These are phyloP conservation scores for Girardia tigrina DNA, from an alignment of 2,888 invertebrate species.

Conservation along the genomic window DNA sequence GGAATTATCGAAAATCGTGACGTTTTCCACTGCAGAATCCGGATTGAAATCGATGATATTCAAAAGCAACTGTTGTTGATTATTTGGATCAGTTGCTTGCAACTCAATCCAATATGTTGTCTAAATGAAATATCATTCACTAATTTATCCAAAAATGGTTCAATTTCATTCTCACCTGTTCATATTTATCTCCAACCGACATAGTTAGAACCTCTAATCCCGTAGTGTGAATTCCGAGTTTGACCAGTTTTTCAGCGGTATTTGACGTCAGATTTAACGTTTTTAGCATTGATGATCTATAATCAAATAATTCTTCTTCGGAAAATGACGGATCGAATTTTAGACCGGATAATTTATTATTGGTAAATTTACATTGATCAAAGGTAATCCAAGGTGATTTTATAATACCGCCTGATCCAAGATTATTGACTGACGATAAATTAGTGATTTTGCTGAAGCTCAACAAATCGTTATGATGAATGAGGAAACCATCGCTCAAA, in stretches of 20 bases:
- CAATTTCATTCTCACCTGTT: constrained; percentile 38
- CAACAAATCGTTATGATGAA: constrained; percentile 82
- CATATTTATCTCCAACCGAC: constrained; percentile 38
- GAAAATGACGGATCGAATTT: constrained; percentile 77
- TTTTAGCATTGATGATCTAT: constrained; percentile 41
- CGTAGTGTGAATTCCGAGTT: constrained; percentile 23
- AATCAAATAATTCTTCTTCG: constrained; percentile 44
- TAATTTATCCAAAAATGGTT: no score
- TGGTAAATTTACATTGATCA: constrained; percentile 62
- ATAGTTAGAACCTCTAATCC: constrained; percentile 38
- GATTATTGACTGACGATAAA: constrained; percentile 52
- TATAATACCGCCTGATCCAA: constrained; percentile 68
- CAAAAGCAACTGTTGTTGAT: constrained; percentile 32
- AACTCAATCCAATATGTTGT: constrained; percentile 35
- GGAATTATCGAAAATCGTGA: constrained; percentile 38
- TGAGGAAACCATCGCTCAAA: constrained; percentile 77
- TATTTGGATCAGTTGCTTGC: constrained; percentile 16
- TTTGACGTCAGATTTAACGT: constrained; percentile 38
- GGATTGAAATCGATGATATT: constrained; percentile 45
- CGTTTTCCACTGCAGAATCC: constrained; percentile 42
- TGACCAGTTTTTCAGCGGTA: background rate
- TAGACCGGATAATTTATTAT: constrained; percentile 73
- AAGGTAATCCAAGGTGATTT: constrained; percentile 59
- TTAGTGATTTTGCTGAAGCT: constrained; percentile 63
- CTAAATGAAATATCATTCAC: background rate